These are phyloP conservation scores for Temnothorax ravouxi DNA, from an alignment of 2,888 invertebrate genomes.

Conservation along the genomic window DNA sequence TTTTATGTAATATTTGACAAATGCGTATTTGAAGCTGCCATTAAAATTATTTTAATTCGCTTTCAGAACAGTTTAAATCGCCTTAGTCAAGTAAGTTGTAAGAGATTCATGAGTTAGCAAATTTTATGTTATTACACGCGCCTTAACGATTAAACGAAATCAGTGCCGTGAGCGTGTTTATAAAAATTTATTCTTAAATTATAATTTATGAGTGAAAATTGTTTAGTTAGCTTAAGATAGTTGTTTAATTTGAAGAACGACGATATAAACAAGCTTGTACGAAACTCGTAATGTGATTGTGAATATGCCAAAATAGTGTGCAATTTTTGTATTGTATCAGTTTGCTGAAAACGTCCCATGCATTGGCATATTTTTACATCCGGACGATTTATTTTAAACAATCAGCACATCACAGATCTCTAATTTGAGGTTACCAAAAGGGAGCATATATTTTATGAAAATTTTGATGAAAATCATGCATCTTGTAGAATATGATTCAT, in stretches of 20 bases:
- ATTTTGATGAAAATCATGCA: constrained; percentile 17
- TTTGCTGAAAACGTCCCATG: not conserved
- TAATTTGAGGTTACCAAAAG: constrained; percentile 25
- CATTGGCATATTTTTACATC: not conserved
- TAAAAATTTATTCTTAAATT: constrained; percentile 35
- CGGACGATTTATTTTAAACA: not conserved
- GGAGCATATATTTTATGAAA: constrained; percentile 16
- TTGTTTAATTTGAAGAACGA: constrained; percentile 8
- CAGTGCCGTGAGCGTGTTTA: not conserved
- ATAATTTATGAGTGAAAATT: constrained; percentile 29
- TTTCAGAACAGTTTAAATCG: not conserved
- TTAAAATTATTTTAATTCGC: constrained; percentile 3
- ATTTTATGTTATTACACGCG: not conserved
- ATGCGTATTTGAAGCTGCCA: not conserved
- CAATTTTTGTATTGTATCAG: constrained; percentile 23
- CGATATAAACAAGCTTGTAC: constrained; percentile 2
- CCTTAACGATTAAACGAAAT: not conserved
- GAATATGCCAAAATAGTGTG: constrained; percentile 15
- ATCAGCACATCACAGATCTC: not conserved
- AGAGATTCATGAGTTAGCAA: constrained; percentile 15
- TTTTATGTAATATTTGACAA: not conserved
- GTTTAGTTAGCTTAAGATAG: not conserved
- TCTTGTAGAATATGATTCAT: constrained; percentile 6
- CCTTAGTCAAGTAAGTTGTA: not conserved
- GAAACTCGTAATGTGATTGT: constrained; percentile 24